A percentile compares a stretch with the other conserved stretches of the same genome.
phyloP scores from a whole-genome alignment of 2,797 vertebrate species.

The Graptemys geographica region DNA sequence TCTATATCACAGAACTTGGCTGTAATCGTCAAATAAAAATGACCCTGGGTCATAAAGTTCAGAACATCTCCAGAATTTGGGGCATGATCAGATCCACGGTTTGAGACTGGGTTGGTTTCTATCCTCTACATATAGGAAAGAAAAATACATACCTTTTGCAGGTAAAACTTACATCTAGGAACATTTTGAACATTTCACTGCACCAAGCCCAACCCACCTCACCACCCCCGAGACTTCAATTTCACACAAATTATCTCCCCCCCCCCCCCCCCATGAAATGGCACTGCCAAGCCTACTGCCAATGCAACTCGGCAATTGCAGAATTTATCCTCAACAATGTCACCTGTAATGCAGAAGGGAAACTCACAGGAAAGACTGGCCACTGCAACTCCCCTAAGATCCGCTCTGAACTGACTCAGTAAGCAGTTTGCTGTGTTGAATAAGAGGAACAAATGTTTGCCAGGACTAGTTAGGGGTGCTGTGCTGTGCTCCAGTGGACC shows the following conservation, averaged over 20 bases:
- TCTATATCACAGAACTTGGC: not conserved
- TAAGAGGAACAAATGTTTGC: too few relatives aligned
- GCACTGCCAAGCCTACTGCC: not conserved
- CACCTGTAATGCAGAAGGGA: not conserved
- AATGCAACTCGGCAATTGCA: not conserved
- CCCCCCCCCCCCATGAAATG: not conserved
- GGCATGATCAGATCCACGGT: not conserved
- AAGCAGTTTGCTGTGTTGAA: not conserved
- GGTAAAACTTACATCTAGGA: not conserved
- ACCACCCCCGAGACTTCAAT: not conserved
- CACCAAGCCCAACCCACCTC: not conserved
- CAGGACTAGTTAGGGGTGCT: not conserved
- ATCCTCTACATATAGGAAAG: not conserved
- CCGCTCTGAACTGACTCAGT: not conserved
- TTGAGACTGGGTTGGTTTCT: not conserved
- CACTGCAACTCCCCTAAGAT: not conserved
- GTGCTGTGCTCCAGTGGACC: not conserved
- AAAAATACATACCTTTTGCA: not conserved
- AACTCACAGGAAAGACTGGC: not conserved
- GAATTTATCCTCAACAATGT: not conserved
- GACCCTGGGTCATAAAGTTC: not conserved
- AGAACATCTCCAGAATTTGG: not conserved
- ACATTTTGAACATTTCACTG: not conserved
- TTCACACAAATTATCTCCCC: not conserved
- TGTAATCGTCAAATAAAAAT: fast-evolving